Conservation (phyloP, 2,888 invertebrate genomes). For the Folsomia manolachei region DNA sequence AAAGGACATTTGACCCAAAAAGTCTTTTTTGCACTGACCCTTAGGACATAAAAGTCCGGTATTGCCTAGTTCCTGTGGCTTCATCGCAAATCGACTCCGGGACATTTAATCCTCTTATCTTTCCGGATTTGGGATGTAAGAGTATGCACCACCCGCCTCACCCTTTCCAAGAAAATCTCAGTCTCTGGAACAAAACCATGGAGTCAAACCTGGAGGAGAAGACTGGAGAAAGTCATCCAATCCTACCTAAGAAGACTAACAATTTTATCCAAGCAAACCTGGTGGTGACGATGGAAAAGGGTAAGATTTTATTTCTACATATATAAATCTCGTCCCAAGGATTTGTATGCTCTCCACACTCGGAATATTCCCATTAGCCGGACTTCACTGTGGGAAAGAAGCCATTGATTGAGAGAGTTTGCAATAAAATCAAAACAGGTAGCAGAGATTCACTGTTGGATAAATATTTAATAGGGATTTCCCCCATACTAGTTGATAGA, state of each 20-base stretch:
- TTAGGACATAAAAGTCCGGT: not conserved
- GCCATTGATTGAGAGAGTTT: not conserved
- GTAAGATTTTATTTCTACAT: not conserved
- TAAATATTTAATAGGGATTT: conserved; percentile 1
- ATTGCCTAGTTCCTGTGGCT: not conserved
- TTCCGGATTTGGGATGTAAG: not conserved
- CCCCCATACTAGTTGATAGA: too few relatives aligned
- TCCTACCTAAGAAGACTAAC: not conserved
- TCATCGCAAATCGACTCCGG: not conserved
- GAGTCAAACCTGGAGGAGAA: not conserved
- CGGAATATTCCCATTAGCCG: conserved; percentile 1
- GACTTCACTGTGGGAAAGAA: not conserved
- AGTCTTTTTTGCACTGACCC: not conserved
- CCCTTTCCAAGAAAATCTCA: not conserved
- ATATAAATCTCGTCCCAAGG: not conserved
- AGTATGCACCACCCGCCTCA: not conserved
- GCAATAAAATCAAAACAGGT: conserved; percentile 10
- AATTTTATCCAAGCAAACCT: too few relatives aligned
- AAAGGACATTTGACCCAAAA: conserved; percentile 13
- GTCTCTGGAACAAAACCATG: not conserved
- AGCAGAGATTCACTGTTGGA: not conserved
- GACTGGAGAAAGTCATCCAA: not conserved
- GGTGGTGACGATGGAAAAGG: too few relatives aligned
- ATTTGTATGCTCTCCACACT: not conserved
- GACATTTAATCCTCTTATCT: conserved; percentile 16